A percentile compares a stretch with the other conserved stretches of the same genome.
Evolutionary conservation across 2,888 invertebrate genomes (phyloP).

Genomic region (Agonopterix subpropinquella): DNA sequence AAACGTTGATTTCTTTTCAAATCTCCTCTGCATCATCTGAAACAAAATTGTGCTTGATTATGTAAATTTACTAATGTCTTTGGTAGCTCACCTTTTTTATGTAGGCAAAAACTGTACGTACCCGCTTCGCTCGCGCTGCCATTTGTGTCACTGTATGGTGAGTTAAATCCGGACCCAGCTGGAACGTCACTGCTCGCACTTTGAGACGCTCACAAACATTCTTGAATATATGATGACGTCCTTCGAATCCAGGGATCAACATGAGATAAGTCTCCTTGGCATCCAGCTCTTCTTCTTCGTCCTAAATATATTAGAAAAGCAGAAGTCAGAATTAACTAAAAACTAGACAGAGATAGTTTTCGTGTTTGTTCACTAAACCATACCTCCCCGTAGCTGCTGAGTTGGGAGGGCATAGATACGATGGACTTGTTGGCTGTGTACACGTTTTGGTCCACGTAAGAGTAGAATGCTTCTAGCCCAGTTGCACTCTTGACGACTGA

Average conservation of each 20-base stretch:
- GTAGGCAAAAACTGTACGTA: no score
- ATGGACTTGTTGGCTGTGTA: no score
- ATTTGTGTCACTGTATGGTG: not conserved
- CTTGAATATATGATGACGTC: slow-evolving; percentile 29
- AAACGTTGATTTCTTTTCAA: slow-evolving; percentile 19
- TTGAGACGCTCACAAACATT: slow-evolving; percentile 31
- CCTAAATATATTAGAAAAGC: slow-evolving; percentile 24
- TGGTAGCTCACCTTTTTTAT: no score
- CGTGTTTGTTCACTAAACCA: no score
- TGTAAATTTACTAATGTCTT: no score
- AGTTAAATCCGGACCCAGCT: slow-evolving; percentile 30
- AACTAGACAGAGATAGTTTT: no score
- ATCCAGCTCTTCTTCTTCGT: slow-evolving; percentile 25
- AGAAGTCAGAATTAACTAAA: no score
- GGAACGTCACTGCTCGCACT: slow-evolving; percentile 28
- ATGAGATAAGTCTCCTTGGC: slow-evolving; percentile 25
- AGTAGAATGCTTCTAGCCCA: not conserved
- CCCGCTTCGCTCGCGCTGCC: no score
- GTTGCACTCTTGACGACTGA: not conserved
- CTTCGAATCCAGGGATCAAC: slow-evolving; percentile 45
- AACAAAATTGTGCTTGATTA: slow-evolving; percentile 1
- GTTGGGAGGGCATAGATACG: no score
- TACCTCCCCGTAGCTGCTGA: no score
- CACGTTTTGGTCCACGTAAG: not conserved
- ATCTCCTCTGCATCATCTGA: slow-evolving; percentile 14